A percentile compares a stretch with the other conserved stretches of the same genome.
phyloP scores from a whole-genome alignment of 2,888 invertebrate genomes.

The Chouioia cunea region DNA sequence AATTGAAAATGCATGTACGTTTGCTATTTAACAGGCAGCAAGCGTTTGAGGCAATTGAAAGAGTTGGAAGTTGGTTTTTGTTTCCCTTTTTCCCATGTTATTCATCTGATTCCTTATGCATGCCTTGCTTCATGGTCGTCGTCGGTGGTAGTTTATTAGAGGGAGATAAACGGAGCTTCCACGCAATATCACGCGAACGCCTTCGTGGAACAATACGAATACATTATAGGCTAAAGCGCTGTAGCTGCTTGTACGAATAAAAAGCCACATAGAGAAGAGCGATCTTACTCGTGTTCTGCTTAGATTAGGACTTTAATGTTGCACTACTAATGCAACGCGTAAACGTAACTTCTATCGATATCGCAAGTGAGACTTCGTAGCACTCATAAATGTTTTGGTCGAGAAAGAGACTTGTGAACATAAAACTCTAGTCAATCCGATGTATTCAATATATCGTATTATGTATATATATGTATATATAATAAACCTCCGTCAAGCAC shows the following conservation, averaged over 20 bases:
- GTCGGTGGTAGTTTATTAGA: conserved; percentile 33
- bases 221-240: conserved; percentile 8
- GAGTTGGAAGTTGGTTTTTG: conserved; percentile 3
- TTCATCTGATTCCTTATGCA: no score
- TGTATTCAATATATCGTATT: no score
- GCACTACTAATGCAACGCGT: conserved; percentile 3
- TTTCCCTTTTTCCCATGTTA: no score
- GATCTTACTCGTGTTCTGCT: not conserved
- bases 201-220: no score
- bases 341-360: conserved; percentile 9
- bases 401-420: no score
- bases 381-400: no score
- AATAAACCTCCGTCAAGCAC: no score
- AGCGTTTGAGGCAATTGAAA: conserved; percentile 32
- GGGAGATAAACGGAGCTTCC: conserved; percentile 35
- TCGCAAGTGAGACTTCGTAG: no score
- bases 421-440: no score
- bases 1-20: not conserved
- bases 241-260: conserved; percentile 1
- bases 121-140: no score
- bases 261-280: not conserved
- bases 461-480: no score
- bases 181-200: conserved; percentile 33
- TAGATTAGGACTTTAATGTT: conserved; percentile 16
- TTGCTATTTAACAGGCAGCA: conserved; percentile 30